Percentiles rank a stretch among this genome's conserved stretches.
These are phyloP conservation scores for Schizothorax lantsangensis DNA, from an alignment of 2,797 vertebrate species.

Conservation along the genomic window DNA sequence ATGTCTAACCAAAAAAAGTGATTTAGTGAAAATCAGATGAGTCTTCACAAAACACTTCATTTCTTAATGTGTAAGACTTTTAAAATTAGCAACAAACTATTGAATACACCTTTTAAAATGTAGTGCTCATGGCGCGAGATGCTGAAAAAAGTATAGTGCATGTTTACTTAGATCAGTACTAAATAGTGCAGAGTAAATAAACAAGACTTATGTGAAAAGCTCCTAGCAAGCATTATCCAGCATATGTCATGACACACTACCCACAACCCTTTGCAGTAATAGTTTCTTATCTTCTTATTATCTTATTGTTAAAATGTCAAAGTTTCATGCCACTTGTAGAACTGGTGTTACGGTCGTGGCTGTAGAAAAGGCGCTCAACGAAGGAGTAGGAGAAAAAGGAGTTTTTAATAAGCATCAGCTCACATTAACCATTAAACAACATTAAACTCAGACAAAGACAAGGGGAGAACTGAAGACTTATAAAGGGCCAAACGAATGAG, in stretches of 20 bases:
- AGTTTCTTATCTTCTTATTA: not conserved
- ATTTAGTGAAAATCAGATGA: not conserved
- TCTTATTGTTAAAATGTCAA: not conserved
- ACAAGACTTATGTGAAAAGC: not conserved
- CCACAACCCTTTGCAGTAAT: not conserved
- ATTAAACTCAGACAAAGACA: too few species aligned
- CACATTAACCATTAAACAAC: too few species aligned
- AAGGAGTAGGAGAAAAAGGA: too few species aligned
- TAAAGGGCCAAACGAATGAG: too few species aligned
- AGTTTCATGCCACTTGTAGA: not conserved
- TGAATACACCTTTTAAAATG: not conserved
- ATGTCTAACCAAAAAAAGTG: too few species aligned
- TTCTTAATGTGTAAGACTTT: not conserved
- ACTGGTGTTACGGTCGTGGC: too few species aligned
- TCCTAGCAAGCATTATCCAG: not conserved
- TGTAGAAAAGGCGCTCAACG: too few species aligned
- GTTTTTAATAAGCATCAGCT: too few species aligned
- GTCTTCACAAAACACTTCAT: not conserved
- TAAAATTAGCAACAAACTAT: not conserved
- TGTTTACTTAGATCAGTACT: not conserved
- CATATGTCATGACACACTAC: not conserved
- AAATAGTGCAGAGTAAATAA: not conserved
- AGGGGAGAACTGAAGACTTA: too few species aligned
- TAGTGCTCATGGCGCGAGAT: not conserved
- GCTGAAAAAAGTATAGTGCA: not conserved